Evolutionary conservation across 1,140 invertebrate species (phyloP), one percentile per base, ranked within the genome.

Genomic region (Fopius arisanus): DNA sequence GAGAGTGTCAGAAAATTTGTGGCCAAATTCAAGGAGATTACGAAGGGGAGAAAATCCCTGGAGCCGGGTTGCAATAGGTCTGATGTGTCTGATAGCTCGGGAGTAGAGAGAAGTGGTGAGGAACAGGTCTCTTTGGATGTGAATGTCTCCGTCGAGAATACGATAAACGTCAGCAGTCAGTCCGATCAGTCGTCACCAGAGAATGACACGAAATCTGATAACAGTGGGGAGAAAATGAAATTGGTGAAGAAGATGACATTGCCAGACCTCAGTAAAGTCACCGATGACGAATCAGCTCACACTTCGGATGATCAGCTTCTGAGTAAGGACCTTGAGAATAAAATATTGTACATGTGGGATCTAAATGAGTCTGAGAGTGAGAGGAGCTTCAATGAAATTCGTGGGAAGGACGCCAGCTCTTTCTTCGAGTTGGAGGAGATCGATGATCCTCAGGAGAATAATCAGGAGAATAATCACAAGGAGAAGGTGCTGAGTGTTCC

Each of bases 141-240:
- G 6, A 33, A 65, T 16, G 5, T 65, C n/a, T 65, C 62, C 7
- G 4, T 33, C 4, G 62, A 65, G n/a, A 31, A 33, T 5, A 31
- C 62, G n/a, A 19, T 65, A n/a, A 65, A 40, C 14, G n/a, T 26
- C 19, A 37, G 23, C 33, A 66, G 23, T 5, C 28, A 71, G 62
- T n/a, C 23, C 3, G 41, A 70, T 9, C 65, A 72, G n/a, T 80
- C 80, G 0, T 81, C 81, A 0, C 77, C 80, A 0, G 80, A 81
- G 12, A 77, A 75, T 26, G 82, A 85, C 31, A 82, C 78, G 0
- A 82, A 84, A 72, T 85, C 82, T 0, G 81, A 83, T 51, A 78
- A 74, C 0, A 81, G 79, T 19, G 79, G 80, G 33, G 82, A 85
- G 62, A 82, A 83, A 16, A 72, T 79, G 29, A 28, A 62, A 43